Base-by-base conservation (phyloP, 1,140 invertebrate species). In the Drosophila nebulosa region DNA sequence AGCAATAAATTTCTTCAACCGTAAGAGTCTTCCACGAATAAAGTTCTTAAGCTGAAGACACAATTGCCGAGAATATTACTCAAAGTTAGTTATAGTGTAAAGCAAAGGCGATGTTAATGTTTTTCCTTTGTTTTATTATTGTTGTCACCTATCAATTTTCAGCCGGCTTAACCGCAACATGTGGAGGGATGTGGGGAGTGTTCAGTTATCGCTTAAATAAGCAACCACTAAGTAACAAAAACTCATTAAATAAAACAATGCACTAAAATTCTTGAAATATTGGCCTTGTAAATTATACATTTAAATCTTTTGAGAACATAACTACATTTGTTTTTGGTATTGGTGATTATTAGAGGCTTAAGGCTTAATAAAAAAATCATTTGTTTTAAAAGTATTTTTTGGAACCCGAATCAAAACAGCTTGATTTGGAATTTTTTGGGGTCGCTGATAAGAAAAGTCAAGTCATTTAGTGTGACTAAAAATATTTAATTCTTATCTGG, bases 161-260 rank as follows among this genome's bases (percentile, higher is more conserved):
- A 18, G 16, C 36, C n/a, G 36, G n/a, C 36, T 39, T 1, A 16
- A 16, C 4, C 39, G 9, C 39, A 42, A 42, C 9, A 1, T 1
- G 1, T 7, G 14, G 3, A 5, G 5, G 35, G n/a, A 9, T 3
- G 35, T 3, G 16, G 5, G 7, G 16, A 21, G 58, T 35, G 51
- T 64, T 69, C 7, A 22, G 9, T 72, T 73, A 64, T 59, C 69
- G 46, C 10, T 51, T 27, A 50, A 56, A 35, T 18, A 63, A 39
- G 27, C 32, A 66, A 72, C 14, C 52, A 21, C 30, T 71, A 52
- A 72, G 27, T 63, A 60, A 71, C 51, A 22, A 14, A 5, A 3
- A 18, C n/a, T 32, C 27, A 46, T 21, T n/a, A n/a, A 9, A 10
- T 39, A 35, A n/a, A 26, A 22, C 10, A 24, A 50, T 21, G 56